phyloP scores from a whole-genome alignment of 2,113 vertebrate genomes.

The Oceanodroma tethys region DNA sequence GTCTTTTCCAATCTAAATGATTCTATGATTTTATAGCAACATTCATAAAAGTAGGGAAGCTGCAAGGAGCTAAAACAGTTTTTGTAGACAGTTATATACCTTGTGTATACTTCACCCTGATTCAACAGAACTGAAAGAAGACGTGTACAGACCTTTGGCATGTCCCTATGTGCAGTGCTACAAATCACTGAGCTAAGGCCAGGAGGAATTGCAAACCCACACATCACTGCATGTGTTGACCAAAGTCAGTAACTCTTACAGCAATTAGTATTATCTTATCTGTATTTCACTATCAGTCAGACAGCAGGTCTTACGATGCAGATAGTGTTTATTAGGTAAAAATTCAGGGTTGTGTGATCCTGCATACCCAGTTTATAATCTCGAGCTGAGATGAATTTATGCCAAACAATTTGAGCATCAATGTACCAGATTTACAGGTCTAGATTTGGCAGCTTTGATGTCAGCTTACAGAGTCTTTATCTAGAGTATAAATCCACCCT shows the following conservation, averaged over 20 bases:
- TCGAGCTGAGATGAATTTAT: background rate
- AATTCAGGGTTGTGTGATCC: background rate
- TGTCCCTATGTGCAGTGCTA: background rate
- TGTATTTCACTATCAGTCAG: background rate
- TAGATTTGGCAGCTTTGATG: background rate
- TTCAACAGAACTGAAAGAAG: background rate
- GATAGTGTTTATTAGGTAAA: background rate
- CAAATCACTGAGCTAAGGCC: background rate
- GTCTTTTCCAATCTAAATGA: background rate
- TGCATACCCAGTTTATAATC: background rate
- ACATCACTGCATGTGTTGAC: background rate
- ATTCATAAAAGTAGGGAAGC: background rate
- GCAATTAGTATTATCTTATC: rapidly evolving
- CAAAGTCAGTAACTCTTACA: background rate
- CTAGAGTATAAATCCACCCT: background rate
- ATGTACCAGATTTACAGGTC: background rate
- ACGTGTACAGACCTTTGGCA: background rate
- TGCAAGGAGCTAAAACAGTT: background rate
- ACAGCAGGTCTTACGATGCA: background rate
- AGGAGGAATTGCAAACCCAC: background rate
- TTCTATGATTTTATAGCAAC: background rate
- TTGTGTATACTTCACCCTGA: background rate
- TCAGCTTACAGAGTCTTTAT: rapidly evolving
- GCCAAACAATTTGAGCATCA: background rate
- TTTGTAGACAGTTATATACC: background rate